These are phyloP conservation scores for Copidosoma floridanum DNA, from an alignment of 1,140 invertebrate genomes.

Conservation along the genomic window DNA sequence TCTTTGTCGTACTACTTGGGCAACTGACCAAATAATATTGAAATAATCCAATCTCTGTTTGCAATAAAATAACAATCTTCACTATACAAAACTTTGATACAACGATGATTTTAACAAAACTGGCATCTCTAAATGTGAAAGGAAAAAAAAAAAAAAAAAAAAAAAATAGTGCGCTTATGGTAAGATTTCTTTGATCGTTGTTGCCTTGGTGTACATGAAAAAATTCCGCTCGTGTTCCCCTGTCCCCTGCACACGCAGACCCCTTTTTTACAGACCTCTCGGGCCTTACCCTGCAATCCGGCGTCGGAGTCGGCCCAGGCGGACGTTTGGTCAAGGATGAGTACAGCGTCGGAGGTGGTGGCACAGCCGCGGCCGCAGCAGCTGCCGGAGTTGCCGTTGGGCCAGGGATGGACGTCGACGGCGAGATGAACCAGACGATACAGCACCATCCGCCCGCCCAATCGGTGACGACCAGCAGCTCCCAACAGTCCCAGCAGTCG, in stretches of 20 bases:
- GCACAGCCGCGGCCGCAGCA: slow-evolving; percentile 22
- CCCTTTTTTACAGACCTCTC: slow-evolving; percentile 75
- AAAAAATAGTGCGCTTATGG: slow-evolving; percentile 9
- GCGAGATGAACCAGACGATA: slow-evolving; percentile 68
- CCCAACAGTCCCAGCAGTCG: slow-evolving; percentile 45
- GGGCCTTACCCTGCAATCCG: slow-evolving; percentile 77
- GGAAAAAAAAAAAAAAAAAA: no score
- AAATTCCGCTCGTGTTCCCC: slow-evolving; percentile 53
- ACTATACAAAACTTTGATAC: no score
- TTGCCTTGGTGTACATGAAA: slow-evolving; percentile 52
- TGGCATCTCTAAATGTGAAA: no score
- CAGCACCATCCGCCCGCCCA: slow-evolving; percentile 78
- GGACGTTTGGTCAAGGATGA: slow-evolving; percentile 69
- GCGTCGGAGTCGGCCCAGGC: slow-evolving; percentile 57
- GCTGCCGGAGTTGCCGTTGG: slow-evolving; percentile 43
- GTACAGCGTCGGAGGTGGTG: slow-evolving; percentile 72
- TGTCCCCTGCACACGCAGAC: slow-evolving; percentile 46
- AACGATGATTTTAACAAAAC: no score
- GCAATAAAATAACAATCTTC: no score
- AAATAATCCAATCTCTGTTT: no score
- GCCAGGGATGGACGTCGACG: slow-evolving; percentile 72
- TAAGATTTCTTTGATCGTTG: slow-evolving; percentile 44
- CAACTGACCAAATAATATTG: no score
- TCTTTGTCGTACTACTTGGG: no score
- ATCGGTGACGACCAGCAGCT: slow-evolving; percentile 42